Base-by-base conservation (phyloP, 2,113 vertebrate genomes). In the Sclerurus mexicanus region DNA sequence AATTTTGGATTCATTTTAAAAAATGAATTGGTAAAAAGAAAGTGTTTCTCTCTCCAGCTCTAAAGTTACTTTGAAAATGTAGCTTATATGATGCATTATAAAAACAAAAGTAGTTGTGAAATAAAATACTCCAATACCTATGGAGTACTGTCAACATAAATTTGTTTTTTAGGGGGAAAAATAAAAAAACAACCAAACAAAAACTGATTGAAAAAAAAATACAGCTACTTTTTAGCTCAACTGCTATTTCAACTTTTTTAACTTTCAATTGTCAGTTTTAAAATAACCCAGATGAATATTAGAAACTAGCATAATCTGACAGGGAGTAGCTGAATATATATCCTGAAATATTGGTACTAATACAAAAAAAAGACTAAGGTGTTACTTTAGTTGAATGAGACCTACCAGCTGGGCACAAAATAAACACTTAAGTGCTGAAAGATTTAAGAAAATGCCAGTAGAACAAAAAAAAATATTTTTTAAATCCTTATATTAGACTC, bases 131-230 rank as follows among this genome's bases (percentile, higher is more conserved):
- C 12, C 22, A 35, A 52, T 60, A 55, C 7, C 12, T 88, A 17
- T 25, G 6, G n/a, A 53, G 3, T 71, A 58, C 11, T 7, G 3
- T 16, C 40, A 90, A 81, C 4, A 5, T 2, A 72, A 10, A 68
- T 55, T 25, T 60, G n/a, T 0, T 44, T 30, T 58, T 8, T 0
- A 3, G 8, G 13, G 10, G 3, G 1, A 2, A 8, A 4, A 31
- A 28, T 13, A 19, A 5, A 17, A 14, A 79, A 22, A 0, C 4
- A 35, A 59, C 2, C 3, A 83, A 60, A 14, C 14, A 68, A 79
- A 87, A 73, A 13, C 0, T 1, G 1, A 80, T 9, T 60, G 33
- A 37, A 59, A 87, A 50, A 72, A 52, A n/a, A 31, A 0, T 35
- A 50, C 39, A 59, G 4, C 18, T 76, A 19, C 23, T 59, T 88